Evolutionary conservation across 2,113 vertebrate species (phyloP), one percentile per base, ranked within the genome.

Genomic region (Ploceus nigricollis): DNA sequence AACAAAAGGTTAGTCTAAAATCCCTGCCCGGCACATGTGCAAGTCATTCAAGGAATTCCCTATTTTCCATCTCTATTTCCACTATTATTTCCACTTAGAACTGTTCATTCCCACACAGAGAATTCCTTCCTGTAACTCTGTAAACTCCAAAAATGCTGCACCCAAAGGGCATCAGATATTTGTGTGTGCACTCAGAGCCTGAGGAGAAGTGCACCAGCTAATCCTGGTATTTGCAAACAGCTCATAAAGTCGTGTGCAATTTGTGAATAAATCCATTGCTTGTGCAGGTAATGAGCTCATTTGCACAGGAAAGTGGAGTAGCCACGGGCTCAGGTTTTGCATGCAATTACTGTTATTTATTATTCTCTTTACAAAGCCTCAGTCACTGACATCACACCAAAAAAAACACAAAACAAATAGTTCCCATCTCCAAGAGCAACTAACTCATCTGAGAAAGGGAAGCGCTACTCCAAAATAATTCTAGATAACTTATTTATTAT

Each of bases 1-100:
- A 98, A 98, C 97, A 98, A 82, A 98, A 98, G 93, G 92, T 98
- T 95, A 98, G 97, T 98, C 98, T 97, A 96, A 96, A 98, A 96
- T 98, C 96, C 96, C 95, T 90, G 97, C 97, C 93, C 97, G 56
- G 86, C 89, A 97, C 72, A 96, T 82, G 91, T 48, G 80, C 78
- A 94, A 98, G 92, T 96, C 94, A 96, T 79, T 53, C 81, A 89
- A 98, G 97, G 97, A 98, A 96, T 91, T 97, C 39, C 96, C 77
- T 93, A 89, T 30, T 79, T 91, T 91, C 75, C 91, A 87, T 5
- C 68, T 66, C 82, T 93, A 42, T 7, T 24, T n/a, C 8, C 2
- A 13, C 10, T 48, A 37, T 85, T 51, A 72, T 60, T 73, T 83
- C 21, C 50, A 65, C 40, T 92, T 78, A 60, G 17, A 88, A 18